phyloP scores from a whole-genome alignment of 2,888 invertebrate species.

The Ochropleura plecta region DNA sequence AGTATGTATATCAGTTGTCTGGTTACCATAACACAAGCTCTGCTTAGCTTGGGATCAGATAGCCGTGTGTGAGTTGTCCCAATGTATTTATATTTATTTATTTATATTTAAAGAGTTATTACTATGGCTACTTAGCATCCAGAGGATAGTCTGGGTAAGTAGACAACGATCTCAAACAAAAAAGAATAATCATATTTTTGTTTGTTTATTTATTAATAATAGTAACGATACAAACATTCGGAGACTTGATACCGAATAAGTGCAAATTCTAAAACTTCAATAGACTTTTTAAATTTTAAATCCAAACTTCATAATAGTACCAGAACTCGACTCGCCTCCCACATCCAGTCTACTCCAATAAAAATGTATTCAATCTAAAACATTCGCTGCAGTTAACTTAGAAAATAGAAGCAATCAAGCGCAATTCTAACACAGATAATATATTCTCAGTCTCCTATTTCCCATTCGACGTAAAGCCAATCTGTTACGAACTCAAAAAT shows the following conservation, averaged over 20 bases:
- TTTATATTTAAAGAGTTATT: no score
- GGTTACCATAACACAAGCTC: no score
- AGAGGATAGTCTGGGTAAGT: no score
- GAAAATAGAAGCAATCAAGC: slow-evolving; percentile 44
- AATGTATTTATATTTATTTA: no score
- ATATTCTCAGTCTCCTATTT: slow-evolving; percentile 38
- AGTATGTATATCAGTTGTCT: no score
- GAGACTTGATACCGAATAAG: background rate
- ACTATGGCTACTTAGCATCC: no score
- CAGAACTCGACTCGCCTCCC: slow-evolving; percentile 10
- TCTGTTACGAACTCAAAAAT: slow-evolving; percentile 47
- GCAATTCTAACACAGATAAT: slow-evolving; percentile 32
- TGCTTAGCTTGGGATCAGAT: no score
- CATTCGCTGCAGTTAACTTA: slow-evolving; percentile 42
- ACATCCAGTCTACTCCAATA: slow-evolving; percentile 34
- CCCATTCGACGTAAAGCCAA: slow-evolving; percentile 30
- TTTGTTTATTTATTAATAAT: background rate
- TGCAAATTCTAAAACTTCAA: background rate
- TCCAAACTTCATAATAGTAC: background rate
- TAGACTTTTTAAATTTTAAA: slow-evolving; percentile 13
- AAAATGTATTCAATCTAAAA: slow-evolving; percentile 52
- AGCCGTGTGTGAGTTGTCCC: no score
- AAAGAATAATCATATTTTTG: no score
- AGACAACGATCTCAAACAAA: no score
- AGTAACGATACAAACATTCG: background rate